Base-by-base conservation (phyloP, 2,888 invertebrate species). In the Spicauda simplicius region DNA sequence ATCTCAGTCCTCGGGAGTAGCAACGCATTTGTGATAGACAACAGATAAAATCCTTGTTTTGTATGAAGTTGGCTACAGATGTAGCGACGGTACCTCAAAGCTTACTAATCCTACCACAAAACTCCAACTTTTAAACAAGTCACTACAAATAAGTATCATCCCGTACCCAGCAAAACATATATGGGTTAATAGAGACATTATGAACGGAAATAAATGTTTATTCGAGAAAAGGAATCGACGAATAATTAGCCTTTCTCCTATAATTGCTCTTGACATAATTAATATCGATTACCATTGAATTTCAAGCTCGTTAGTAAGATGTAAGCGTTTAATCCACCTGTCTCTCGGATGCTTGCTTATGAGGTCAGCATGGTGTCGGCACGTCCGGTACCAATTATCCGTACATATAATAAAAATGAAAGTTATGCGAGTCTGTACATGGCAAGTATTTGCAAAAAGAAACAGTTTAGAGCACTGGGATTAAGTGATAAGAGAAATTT, bases 231-330 rank as follows among this genome's bases (percentile, higher is more conserved):
- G 54, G 54, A 12, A 20, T 18, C 18, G 11, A 7, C 19, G 25
- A 54, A 12, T 54, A 19, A 54, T 54, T 54, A 25, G 25, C 25
- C 59, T 59, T 50, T 59, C 59, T 30, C 48, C 50, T 25, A 6
- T 59, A 59, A 59, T 59, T 59, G 59, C 59, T 8, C 59, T 59
- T 50, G 48, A 59, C 50, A 59, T 59, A 59, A 50, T 48, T 59
- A 25, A 50, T 57, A 57, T 59, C 30, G 59, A 57, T 59, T 59
- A 59, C 20, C 58, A 18, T 50, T 53, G 53, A 53, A n/a, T 48
- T 25, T 48, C 48, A 41, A 37, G 20, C 58, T 48, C 58, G 58
- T 59, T 59, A 48, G 48, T 4, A 25, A 1, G 41, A 41, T 41
- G 41, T 41, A 41, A 12, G 14, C 41, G 41, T 14, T 33, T 41